Evolutionary conservation across 2,888 invertebrate species (phyloP).

Genomic region (Stenurella melanura): DNA sequence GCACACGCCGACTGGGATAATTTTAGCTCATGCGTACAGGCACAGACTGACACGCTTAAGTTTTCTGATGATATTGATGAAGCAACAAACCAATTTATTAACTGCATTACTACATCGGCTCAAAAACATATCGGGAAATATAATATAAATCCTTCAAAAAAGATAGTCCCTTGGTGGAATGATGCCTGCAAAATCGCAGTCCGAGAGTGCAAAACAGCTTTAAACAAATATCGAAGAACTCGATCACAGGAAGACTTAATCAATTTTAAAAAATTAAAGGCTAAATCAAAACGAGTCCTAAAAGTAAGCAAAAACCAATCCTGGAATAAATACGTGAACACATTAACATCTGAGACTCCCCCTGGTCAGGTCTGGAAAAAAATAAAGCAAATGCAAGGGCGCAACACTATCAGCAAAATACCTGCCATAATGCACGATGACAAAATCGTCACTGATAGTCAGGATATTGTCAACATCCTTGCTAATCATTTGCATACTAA

Average conservation of each 20-base stretch:
- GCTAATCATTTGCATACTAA: slow-evolving; percentile 7
- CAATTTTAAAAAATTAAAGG: background rate
- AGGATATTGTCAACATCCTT: slow-evolving; percentile 7
- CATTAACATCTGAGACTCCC: too few species aligned
- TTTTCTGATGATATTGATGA: background rate
- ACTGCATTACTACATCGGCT: background rate
- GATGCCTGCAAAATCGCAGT: background rate
- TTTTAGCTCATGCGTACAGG: background rate
- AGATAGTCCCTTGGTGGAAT: background rate
- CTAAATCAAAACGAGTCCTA: background rate
- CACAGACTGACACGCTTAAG: background rate
- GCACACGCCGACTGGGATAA: background rate
- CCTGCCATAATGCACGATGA: background rate
- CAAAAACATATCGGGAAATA: too few species aligned
- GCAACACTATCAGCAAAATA: background rate
- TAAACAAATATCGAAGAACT: background rate
- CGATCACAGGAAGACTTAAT: background rate
- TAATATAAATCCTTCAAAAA: too few species aligned
- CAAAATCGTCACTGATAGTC: background rate
- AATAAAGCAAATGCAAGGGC: background rate
- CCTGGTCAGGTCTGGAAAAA: background rate
- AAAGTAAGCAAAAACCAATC: background rate
- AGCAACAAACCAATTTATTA: background rate
- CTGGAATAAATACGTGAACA: background rate
- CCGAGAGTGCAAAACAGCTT: background rate